These are phyloP conservation scores for Helicoverpa zea DNA, from an alignment of 1,140 invertebrate species.

Conservation along the genomic window DNA sequence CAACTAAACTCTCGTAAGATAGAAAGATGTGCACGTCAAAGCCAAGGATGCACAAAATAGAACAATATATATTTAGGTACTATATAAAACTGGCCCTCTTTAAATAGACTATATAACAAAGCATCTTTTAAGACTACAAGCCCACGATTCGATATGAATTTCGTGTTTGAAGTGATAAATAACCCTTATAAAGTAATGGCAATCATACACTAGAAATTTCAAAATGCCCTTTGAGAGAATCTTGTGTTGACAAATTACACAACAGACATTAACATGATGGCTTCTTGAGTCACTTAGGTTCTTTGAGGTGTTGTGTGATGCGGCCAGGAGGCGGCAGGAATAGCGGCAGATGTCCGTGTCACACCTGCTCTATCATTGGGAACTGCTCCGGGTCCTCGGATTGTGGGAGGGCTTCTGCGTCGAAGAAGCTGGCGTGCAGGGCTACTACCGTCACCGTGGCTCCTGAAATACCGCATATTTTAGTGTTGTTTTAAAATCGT, in stretches of 20 bases:
- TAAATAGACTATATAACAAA: no score
- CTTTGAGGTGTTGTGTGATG: slow-evolving; percentile 35
- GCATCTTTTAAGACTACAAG: no score
- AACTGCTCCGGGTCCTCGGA: slow-evolving; percentile 74
- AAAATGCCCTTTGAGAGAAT: neutral
- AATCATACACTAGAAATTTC: no score
- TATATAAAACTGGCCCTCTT: no score
- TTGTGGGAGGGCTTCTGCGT: slow-evolving; percentile 87
- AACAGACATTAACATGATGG: neutral
- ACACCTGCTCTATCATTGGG: slow-evolving; percentile 81
- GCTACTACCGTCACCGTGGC: slow-evolving; percentile 92
- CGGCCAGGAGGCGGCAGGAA: slow-evolving; percentile 60
- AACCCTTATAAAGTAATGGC: no score
- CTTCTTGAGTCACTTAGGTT: slow-evolving; percentile 16
- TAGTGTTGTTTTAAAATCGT: neutral
- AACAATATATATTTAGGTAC: no score
- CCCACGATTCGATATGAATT: no score
- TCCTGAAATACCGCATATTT: slow-evolving; percentile 71
- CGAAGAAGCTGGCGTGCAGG: slow-evolving; percentile 93
- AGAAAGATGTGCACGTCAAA: no score
- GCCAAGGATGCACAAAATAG: no score
- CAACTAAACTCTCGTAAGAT: no score
- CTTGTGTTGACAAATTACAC: neutral
- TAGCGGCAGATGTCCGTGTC: slow-evolving; percentile 70
- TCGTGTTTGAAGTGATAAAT: no score